These are phyloP conservation scores for Acanthopagrus latus DNA, from an alignment of 2,797 vertebrate genomes.

Conservation along the genomic window DNA sequence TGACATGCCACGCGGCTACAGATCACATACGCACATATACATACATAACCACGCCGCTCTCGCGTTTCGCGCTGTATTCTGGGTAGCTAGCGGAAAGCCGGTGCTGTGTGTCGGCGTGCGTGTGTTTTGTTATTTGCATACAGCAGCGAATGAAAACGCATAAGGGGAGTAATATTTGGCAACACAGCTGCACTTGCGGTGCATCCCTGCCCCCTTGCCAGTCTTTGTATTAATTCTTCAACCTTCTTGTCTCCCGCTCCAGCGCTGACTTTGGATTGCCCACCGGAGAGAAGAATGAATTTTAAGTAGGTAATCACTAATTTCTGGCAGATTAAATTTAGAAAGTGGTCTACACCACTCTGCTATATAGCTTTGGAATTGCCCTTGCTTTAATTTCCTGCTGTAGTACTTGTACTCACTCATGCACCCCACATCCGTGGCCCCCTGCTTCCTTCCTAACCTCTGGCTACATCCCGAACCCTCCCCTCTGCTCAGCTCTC, in stretches of 20 bases:
- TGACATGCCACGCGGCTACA: conserved; percentile 29
- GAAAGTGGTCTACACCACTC: conserved; percentile 33
- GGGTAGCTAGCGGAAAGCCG: neutral
- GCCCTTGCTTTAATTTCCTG: conserved; percentile 59
- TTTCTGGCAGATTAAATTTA: conserved; percentile 59
- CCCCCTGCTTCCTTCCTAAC: conserved; percentile 46
- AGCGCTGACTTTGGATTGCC: conserved; percentile 52
- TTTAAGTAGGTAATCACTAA: conserved; percentile 58
- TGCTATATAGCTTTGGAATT: conserved; percentile 46
- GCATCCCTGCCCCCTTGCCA: conserved; percentile 35
- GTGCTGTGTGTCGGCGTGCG: conserved; percentile 10
- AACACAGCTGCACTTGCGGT: conserved; percentile 41
- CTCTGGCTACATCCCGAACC: conserved; percentile 38
- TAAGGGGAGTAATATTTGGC: conserved; percentile 46
- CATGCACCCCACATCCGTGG: conserved; percentile 20
- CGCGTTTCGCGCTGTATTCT: conserved; percentile 19
- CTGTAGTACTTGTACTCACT: conserved; percentile 35
- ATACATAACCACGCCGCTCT: neutral
- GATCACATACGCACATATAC: conserved; percentile 30
- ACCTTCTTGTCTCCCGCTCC: conserved; percentile 26
- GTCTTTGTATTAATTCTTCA: conserved; percentile 56
- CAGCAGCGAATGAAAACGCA: conserved; percentile 23
- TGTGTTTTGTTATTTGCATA: conserved; percentile 26
- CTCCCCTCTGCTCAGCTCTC: conserved; percentile 25
- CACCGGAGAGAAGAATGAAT: conserved; percentile 55